Percentiles rank a stretch among this genome's conserved stretches.
Conservation (phyloP, 2,113 vertebrate species). For the Protobothrops mucrosquamatus region DNA sequence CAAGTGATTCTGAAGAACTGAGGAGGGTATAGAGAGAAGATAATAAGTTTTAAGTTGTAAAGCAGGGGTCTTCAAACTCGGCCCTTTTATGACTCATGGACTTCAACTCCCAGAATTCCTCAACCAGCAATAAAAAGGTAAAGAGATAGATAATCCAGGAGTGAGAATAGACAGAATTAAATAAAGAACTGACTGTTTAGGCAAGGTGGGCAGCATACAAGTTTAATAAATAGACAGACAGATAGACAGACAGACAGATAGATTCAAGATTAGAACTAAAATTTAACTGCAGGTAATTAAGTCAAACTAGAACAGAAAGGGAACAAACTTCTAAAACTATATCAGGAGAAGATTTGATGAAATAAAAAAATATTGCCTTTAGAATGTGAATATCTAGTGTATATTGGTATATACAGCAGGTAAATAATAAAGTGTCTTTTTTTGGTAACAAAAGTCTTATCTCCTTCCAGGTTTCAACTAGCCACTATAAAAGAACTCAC, state of each 20-base stretch:
- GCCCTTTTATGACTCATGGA: too few relatives aligned
- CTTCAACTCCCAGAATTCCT: too few relatives aligned
- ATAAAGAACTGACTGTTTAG: not conserved
- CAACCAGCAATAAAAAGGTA: not conserved
- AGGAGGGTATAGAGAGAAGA: not conserved
- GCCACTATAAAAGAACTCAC: not conserved
- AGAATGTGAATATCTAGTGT: not conserved
- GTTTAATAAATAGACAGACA: not conserved
- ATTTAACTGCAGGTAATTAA: not conserved
- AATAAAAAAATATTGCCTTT: not conserved
- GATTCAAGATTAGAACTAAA: not conserved
- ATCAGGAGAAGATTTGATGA: not conserved
- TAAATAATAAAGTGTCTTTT: not conserved
- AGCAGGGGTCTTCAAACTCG: not conserved
- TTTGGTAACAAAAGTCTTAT: not conserved
- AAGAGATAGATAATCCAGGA: not conserved
- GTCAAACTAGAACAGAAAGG: not conserved
- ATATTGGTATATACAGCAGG: not conserved
- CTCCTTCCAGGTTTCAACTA: not conserved
- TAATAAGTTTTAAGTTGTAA: not conserved
- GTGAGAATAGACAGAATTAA: not conserved
- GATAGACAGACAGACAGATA: too few relatives aligned
- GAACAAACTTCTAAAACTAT: not conserved
- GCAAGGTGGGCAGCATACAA: not conserved
- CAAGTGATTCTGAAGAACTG: not conserved